Percentiles rank a stretch among this genome's conserved stretches.
Conservation (phyloP, 2,888 invertebrate genomes). For the Brachyptera risi region DNA sequence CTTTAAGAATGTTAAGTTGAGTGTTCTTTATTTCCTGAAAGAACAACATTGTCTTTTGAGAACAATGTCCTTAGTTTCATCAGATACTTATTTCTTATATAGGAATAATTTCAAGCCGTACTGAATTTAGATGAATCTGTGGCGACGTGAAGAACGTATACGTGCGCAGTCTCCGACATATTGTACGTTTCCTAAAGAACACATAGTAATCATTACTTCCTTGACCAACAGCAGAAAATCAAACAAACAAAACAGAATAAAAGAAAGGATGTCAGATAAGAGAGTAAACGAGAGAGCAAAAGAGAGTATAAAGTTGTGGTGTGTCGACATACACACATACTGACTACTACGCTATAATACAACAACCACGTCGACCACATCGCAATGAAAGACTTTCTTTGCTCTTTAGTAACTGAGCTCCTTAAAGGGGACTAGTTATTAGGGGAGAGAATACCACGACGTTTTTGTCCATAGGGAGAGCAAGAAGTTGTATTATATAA, state of each 20-base stretch:
- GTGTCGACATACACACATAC: background rate
- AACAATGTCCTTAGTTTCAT: too few species aligned
- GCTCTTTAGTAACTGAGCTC: too few species aligned
- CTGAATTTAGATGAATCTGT: too few species aligned
- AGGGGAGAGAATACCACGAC: background rate
- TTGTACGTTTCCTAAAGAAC: background rate
- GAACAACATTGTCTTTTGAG: conserved; percentile 2
- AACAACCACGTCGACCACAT: too few species aligned
- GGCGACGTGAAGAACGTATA: too few species aligned
- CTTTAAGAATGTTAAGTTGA: conserved; percentile 2
- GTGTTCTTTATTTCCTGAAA: conserved; percentile 19
- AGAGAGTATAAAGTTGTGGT: background rate
- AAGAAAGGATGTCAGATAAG: conserved; percentile 9
- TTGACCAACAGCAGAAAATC: background rate
- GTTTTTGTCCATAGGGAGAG: background rate
- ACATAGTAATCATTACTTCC: background rate
- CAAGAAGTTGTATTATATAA: conserved; percentile 3
- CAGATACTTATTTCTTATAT: too few species aligned
- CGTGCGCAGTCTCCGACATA: too few species aligned
- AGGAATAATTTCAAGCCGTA: too few species aligned
- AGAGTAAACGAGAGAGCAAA: background rate
- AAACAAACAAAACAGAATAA: background rate
- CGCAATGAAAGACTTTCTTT: too few species aligned
- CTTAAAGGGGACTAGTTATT: too few species aligned
- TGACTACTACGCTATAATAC: too few species aligned